Base-by-base conservation (phyloP, 1,140 invertebrate species). In the Phortica variegata region DNA sequence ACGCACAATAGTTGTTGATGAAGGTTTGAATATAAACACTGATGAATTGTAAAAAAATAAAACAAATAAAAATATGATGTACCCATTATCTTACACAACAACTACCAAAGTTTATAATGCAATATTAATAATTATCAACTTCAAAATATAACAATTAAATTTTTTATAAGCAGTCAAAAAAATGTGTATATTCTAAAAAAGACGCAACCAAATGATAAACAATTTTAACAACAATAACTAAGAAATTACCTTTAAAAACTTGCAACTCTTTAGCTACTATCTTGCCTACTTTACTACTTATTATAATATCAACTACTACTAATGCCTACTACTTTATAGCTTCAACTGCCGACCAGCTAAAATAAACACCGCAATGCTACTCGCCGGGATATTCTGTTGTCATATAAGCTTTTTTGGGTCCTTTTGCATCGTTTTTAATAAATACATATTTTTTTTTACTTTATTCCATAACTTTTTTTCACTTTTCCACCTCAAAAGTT, bases 21-120 rank as follows among this genome's bases (percentile, higher is more conserved):
- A 74, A 74, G 72, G 72, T 74, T 72, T 74, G 72, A 63, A 65
- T 56, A 74, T 72, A 72, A 55, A 69, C 58, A 66, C 71, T 54
- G 71, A 71, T 47, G 56, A 65, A 62, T 61, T 71, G 71, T 74
- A 70, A 70, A 43, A 56, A 48, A 51, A 49, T 51, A 34, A 39
- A 55, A 48, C 34, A 45, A 48, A 61, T 52, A 61, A 57, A n/a
- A 54, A 54, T 61, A 58, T 47, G 59, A 61, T 63, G 60, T 65
- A 58, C 42, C 60, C 56, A 46, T 60, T 48, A 51, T 68, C 26
- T 29, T 29, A 29, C 26, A 29, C 26, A 6, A 29, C 26, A 29
- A 63, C 53, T 66, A 65, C 61, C 61, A 59, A 65, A 65, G 52
- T 54, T 54, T 45, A 61, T 23, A 21, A 38, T 33, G 17, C 53